Conservation (phyloP, 1,140 invertebrate genomes). For the Magallana angulata region DNA sequence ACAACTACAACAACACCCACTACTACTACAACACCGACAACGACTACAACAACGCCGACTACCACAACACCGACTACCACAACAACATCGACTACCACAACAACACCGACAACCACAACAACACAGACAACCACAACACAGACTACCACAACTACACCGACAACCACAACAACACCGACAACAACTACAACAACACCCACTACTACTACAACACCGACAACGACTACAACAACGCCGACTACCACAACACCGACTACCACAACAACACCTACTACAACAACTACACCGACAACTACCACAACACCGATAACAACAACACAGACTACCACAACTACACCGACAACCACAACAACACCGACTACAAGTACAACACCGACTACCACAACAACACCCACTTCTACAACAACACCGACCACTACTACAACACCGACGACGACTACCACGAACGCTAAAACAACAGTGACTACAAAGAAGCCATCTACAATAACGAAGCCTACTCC, state of each 20-base stretch:
- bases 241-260: background rate
- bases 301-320: background rate
- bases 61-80: constrained; percentile 7
- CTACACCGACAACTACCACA: background rate
- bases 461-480: background rate
- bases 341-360: background rate
- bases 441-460: background rate
- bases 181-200: background rate
- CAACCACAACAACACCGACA: constrained; percentile 1
- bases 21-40: background rate
- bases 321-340: background rate
- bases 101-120: background rate
- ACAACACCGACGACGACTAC: background rate
- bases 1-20: background rate
- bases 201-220: background rate
- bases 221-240: background rate
- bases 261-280: background rate
- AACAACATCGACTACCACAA: background rate
- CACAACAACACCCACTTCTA: background rate
- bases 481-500: background rate
- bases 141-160: background rate
- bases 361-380: background rate
- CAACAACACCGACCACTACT: background rate
- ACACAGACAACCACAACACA: background rate
- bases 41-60: background rate